These are phyloP conservation scores for Chaetogeoica ovagalla DNA, from an alignment of 2,888 invertebrate genomes.

Conservation along the genomic window DNA sequence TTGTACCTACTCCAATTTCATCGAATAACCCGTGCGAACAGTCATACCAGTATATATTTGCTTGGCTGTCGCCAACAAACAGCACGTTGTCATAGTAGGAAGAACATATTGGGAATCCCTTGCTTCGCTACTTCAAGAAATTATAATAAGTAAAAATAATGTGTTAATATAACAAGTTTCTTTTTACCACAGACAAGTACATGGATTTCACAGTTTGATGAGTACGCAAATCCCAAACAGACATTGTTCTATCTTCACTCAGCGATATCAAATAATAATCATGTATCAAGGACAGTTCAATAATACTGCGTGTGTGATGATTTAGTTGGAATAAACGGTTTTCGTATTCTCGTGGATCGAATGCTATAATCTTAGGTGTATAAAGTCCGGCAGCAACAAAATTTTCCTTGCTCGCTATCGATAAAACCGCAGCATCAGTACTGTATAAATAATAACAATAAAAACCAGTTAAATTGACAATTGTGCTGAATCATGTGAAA, in stretches of 20 bases:
- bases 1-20: conserved; percentile 1
- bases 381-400: conserved; percentile 40
- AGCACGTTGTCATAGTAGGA: conserved; percentile 41
- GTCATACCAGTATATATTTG: conserved; percentile 40
- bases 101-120: conserved; percentile 43
- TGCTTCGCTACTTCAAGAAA: not conserved
- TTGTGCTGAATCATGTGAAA: not conserved
- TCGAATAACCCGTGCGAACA: conserved; percentile 28
- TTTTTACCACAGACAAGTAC: conserved; percentile 25
- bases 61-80: conserved; percentile 34
- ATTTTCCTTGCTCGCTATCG: conserved; percentile 35
- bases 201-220: conserved; percentile 21
- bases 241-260: conserved; percentile 41
- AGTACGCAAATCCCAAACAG: conserved; percentile 42
- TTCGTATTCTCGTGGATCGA: conserved; percentile 27
- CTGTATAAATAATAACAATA: not conserved
- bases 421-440: conserved; percentile 27
- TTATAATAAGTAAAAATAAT: not conserved
- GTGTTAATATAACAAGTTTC: not conserved
- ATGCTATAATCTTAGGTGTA: conserved; percentile 18
- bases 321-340: conserved; percentile 34
- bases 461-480: not conserved
- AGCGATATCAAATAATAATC: conserved; percentile 44
- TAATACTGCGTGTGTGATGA: conserved; percentile 33
- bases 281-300: conserved; percentile 35